These are phyloP conservation scores for Dorcus hopei DNA, from an alignment of 2,888 invertebrate species.

Conservation along the genomic window DNA sequence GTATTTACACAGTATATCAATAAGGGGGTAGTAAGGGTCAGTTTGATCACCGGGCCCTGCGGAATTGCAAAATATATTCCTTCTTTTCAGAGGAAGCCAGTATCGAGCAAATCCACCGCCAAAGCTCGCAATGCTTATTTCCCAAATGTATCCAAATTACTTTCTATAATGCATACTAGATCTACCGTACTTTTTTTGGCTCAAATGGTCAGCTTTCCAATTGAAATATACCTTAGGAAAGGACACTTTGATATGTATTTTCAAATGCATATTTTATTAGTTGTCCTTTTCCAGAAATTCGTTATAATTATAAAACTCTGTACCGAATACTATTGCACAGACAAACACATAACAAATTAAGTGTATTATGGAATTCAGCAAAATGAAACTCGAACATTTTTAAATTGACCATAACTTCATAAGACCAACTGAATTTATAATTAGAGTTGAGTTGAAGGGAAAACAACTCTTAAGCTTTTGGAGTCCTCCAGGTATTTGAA, in stretches of 20 bases:
- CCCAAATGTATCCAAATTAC: constrained; percentile 29
- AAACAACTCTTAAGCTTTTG: too few species aligned
- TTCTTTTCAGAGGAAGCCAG: constrained; percentile 23
- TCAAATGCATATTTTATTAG: neutral
- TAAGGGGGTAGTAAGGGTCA: constrained; percentile 45
- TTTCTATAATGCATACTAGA: constrained; percentile 46
- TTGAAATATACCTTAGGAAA: constrained; percentile 39
- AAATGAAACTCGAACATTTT: too few species aligned
- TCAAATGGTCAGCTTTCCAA: constrained; percentile 37
- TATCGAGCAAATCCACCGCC: constrained; percentile 17
- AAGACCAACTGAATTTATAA: too few species aligned
- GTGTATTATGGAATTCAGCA: too few species aligned
- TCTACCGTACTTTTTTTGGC: constrained; percentile 37
- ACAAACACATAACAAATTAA: too few species aligned
- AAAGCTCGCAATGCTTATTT: neutral
- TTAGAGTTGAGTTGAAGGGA: too few species aligned
- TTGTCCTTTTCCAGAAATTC: too few species aligned
- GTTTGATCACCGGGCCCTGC: constrained; percentile 45
- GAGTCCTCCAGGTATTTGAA: too few species aligned
- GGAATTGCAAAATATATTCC: constrained; percentile 48
- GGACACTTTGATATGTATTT: constrained; percentile 32
- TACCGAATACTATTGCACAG: too few species aligned
- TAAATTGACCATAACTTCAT: too few species aligned
- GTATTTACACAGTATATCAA: constrained; percentile 53
- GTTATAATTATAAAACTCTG: too few species aligned